Evolutionary conservation across 2,888 invertebrate species (phyloP), one percentile per base, ranked within the genome.

Genomic region (Alviniconcha strummeri): DNA sequence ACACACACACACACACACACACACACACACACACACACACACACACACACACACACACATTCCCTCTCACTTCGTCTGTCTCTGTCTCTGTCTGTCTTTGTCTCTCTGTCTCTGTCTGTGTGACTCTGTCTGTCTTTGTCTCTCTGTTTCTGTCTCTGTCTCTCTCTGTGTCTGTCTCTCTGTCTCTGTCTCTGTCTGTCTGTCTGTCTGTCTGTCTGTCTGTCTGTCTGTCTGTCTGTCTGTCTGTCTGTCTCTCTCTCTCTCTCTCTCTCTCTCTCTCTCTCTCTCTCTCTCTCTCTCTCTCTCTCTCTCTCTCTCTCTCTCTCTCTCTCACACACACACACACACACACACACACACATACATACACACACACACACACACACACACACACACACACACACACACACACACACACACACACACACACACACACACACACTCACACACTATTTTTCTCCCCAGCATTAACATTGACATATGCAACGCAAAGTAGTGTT

Each of bases 191-290:
- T 74, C 74, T 74, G 52, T 52, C 74, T 74, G 54, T 4, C 60
- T 60, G 55, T 75, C 52, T 52, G 15, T 72, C 54, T 64, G 69
- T 64, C 69, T 55, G 19, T 76, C 67, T 76, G n/a, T 57, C n/a
- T 74, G 11, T 60, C 55, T 77, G 55, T 60, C 52, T 57, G 5
- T 67, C n/a, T 60, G 17, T 19, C 19, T 77, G 56, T 55, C 54
- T n/a, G 17, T 67, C 54, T 69, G 55, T 69, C 69, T 77, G 15
- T 83, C 76, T 83, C 67, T 60, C 69, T 77, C 78, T 83, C 69
- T 83, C 60, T 57, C 17, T 69, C 67, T 52, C 57, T 79, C 79
- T 72, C 72, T 79, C 79, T 79, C 72, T 79, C 72, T 64, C 52
- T 60, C 54, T 71, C 57, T 78, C 57, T 55, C 56, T 71, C 67